These are phyloP conservation scores for Telmatherina bonti DNA, from an alignment of 2,797 vertebrate species.

Conservation along the genomic window DNA sequence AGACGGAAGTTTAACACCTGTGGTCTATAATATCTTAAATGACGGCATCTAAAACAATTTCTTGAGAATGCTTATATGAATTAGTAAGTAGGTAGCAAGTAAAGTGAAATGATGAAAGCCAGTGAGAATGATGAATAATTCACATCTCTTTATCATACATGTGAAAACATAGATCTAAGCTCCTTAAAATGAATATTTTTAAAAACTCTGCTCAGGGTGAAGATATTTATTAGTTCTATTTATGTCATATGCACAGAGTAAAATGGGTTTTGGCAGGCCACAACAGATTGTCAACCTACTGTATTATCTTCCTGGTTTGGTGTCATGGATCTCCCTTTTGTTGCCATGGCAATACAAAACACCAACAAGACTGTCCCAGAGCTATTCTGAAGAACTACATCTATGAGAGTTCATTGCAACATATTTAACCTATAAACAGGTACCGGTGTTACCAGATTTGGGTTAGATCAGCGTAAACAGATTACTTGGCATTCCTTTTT, in stretches of 20 bases:
- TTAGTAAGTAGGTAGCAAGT: not conserved
- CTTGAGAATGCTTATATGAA: not conserved
- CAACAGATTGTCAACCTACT: not conserved
- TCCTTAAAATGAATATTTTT: not conserved
- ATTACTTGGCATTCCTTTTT: too few relatives aligned
- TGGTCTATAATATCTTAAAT: too few relatives aligned
- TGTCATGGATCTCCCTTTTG: not conserved
- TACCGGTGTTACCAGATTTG: too few relatives aligned
- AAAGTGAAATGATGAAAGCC: not conserved
- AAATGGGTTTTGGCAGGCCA: not conserved
- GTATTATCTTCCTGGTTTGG: too few relatives aligned
- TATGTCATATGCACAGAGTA: not conserved
- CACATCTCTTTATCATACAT: not conserved
- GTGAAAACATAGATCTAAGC: not conserved
- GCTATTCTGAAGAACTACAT: too few relatives aligned
- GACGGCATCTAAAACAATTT: not conserved
- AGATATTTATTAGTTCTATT: not conserved
- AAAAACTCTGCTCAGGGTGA: not conserved
- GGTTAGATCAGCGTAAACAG: too few relatives aligned
- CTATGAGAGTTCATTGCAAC: too few relatives aligned
- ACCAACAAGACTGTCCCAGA: not conserved
- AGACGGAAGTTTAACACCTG: too few relatives aligned
- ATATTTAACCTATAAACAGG: too few relatives aligned
- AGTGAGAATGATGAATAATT: not conserved
- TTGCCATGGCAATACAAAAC: not conserved